These are phyloP conservation scores for Coilia nasus DNA, from an alignment of 2,797 vertebrate genomes.

Conservation along the genomic window DNA sequence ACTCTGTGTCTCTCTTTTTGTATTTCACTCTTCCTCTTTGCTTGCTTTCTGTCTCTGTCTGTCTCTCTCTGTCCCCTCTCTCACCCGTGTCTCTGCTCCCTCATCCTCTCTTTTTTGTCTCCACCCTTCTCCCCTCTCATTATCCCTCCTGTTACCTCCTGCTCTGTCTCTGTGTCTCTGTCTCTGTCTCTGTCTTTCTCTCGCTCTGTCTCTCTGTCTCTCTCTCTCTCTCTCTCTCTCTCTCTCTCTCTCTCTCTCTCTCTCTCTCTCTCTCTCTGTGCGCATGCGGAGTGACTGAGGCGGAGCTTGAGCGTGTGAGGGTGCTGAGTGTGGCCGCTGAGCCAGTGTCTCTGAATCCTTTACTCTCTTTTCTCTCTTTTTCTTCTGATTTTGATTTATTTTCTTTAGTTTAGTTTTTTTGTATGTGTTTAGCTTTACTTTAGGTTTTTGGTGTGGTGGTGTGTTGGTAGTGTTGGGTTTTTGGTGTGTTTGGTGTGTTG, in stretches of 20 bases:
- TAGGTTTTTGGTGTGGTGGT: neutral
- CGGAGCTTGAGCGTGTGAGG: too few species aligned
- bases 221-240: neutral
- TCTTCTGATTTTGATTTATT: too few species aligned
- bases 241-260: neutral
- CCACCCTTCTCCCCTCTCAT: neutral
- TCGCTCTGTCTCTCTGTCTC: too few species aligned
- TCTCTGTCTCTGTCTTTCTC: neutral
- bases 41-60: neutral
- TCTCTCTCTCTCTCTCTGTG: neutral
- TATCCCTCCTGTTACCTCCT: neutral
- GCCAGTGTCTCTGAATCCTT: too few species aligned
- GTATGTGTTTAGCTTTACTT: neutral
- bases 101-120: neutral
- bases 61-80: neutral
- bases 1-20: neutral
- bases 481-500: too few species aligned
- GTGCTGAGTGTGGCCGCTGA: too few species aligned
- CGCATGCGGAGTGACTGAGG: too few species aligned
- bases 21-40: neutral
- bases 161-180: neutral
- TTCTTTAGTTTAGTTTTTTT: too few species aligned
- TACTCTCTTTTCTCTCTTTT: too few species aligned
- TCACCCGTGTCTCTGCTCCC: neutral
- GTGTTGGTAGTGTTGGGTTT: neutral